These are phyloP conservation scores for Papilio elwesi DNA, from an alignment of 2,888 invertebrate species.

Conservation along the genomic window DNA sequence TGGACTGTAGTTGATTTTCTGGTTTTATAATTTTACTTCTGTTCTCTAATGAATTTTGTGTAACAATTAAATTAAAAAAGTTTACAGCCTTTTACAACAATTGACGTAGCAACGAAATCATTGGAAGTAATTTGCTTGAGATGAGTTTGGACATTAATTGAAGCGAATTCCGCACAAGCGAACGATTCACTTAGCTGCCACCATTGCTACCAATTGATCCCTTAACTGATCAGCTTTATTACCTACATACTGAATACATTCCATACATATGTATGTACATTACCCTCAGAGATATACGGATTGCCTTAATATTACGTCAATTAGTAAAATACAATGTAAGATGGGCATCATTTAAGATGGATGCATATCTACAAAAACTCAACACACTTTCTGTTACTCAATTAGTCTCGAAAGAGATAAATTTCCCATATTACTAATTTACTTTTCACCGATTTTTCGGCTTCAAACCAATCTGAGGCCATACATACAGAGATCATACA, in stretches of 20 bases:
- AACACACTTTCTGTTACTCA: too few relatives aligned
- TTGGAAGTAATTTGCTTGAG: constrained; percentile 27
- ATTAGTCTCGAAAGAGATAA: too few relatives aligned
- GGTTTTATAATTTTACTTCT: not conserved
- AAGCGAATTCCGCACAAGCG: constrained; percentile 24
- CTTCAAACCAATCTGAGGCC: too few relatives aligned
- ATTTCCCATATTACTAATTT: too few relatives aligned
- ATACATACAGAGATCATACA: too few relatives aligned
- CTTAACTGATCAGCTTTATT: constrained; percentile 14
- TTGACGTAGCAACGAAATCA: constrained; percentile 6
- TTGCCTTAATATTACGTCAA: not conserved
- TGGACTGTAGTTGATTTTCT: not conserved
- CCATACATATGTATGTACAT: not conserved
- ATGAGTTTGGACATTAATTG: constrained; percentile 38
- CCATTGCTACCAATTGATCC: constrained; percentile 30
- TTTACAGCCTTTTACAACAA: not conserved
- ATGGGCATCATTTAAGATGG: too few relatives aligned
- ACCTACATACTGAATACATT: not conserved
- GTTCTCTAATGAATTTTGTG: not conserved
- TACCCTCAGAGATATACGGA: not conserved
- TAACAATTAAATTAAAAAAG: not conserved
- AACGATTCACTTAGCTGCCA: constrained; percentile 26
- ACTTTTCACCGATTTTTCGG: too few relatives aligned
- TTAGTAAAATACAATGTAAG: too few relatives aligned
- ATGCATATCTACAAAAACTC: too few relatives aligned